A percentile compares a stretch with the other conserved stretches of the same genome.
These are phyloP conservation scores for Phyto melanocephala DNA, from an alignment of 2,888 invertebrate genomes.

Conservation along the genomic window DNA sequence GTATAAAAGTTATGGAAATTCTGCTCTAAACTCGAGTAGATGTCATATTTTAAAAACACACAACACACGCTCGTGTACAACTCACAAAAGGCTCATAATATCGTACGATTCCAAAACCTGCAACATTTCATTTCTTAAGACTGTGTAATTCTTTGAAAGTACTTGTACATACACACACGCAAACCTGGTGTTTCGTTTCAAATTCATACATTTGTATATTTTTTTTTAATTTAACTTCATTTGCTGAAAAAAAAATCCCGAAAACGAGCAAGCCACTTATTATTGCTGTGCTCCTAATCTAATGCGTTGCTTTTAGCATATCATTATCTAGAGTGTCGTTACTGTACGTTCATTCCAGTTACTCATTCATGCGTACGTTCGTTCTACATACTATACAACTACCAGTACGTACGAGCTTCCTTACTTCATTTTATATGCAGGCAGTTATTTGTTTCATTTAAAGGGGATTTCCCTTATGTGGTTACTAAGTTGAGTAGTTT, in stretches of 20 bases:
- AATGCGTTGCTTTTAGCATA: conserved; percentile 44
- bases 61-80: background rate
- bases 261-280: background rate
- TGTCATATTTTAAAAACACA: background rate
- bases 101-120: background rate
- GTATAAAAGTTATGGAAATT: too few species aligned
- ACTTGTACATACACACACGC: background rate
- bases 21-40: too few species aligned
- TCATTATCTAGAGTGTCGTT: conserved; percentile 39
- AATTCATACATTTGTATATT: background rate
- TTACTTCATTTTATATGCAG: background rate
- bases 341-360: conserved; percentile 38
- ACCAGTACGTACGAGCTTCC: background rate
- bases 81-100: background rate
- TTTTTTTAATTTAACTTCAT: background rate
- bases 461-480: background rate
- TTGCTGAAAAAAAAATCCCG: background rate
- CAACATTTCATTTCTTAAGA: conserved; percentile 9
- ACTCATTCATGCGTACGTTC: background rate
- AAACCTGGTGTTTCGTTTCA: background rate
- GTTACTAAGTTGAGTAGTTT: background rate
- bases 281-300: conserved; percentile 55
- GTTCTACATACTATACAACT: background rate
- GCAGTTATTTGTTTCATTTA: background rate
- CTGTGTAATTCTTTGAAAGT: background rate